These are phyloP conservation scores for Puma concolor DNA, from an alignment of 2,113 vertebrate genomes.

Conservation along the genomic window DNA sequence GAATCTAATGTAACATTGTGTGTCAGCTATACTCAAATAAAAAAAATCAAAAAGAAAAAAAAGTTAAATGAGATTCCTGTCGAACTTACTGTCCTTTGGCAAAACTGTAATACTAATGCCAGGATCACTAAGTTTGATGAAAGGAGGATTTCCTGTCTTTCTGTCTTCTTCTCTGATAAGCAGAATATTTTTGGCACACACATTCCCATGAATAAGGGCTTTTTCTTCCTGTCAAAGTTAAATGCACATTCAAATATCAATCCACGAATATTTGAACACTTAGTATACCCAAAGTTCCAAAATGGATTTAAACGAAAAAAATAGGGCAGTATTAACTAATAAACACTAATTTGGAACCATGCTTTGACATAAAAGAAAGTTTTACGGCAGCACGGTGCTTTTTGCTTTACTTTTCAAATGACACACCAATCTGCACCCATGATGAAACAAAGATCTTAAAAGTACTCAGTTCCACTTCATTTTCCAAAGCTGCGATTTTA, in stretches of 20 bases:
- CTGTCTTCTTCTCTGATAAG: conserved; percentile 97
- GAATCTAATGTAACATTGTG: not conserved
- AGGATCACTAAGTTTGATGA: conserved; percentile 98
- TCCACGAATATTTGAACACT: conserved; percentile 39
- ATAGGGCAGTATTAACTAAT: not conserved
- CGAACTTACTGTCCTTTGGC: conserved; percentile 94
- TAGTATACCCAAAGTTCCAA: not conserved
- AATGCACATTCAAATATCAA: conserved; percentile 66
- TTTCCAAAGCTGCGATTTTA: conserved; percentile 19
- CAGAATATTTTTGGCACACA: conserved; percentile 97
- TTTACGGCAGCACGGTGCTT: not conserved
- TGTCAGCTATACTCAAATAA: not conserved
- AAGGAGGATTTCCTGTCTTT: conserved; percentile 93
- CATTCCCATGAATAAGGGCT: conserved; percentile 94
- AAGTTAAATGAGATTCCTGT: not conserved
- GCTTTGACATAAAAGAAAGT: conserved; percentile 34
- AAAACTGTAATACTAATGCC: conserved; percentile 95
- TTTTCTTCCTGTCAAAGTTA: conserved; percentile 93
- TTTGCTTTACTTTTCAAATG: not conserved
- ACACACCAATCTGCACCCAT: not conserved
- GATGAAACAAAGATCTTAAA: conserved; percentile 40
- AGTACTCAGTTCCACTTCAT: not conserved
- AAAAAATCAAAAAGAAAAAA: not conserved
- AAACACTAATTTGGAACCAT: conserved; percentile 34
- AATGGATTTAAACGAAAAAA: conserved; percentile 31